Percentiles rank a stretch among this genome's conserved stretches.
phyloP scores from a whole-genome alignment of 2,113 vertebrate species.

The Oriolus oriolus region DNA sequence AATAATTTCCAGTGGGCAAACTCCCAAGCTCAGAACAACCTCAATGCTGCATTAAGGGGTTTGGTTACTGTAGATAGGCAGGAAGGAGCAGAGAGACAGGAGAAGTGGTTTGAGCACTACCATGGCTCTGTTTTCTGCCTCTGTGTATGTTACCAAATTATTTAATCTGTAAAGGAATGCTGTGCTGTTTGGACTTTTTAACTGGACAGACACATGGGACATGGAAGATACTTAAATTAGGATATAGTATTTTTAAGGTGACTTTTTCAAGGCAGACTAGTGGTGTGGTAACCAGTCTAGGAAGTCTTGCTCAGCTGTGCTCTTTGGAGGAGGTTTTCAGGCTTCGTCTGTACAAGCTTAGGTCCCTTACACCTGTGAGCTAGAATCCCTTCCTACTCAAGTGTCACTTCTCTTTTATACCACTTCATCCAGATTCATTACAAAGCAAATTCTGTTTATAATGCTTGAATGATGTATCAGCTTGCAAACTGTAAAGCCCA shows the following conservation, averaged over 20 bases:
- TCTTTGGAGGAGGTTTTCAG: neutral
- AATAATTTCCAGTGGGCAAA: neutral
- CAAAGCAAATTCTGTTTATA: neutral
- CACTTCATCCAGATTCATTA: neutral
- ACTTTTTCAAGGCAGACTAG: neutral
- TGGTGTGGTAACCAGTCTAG: neutral
- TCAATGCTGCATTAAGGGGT: constrained; percentile 6
- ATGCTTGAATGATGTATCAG: neutral
- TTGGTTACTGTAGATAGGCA: constrained; percentile 9
- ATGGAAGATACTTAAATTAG: neutral
- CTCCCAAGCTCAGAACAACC: neutral
- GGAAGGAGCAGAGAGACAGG: neutral
- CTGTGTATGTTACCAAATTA: neutral
- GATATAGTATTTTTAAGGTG: neutral
- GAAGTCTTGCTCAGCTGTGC: neutral
- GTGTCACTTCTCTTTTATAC: neutral
- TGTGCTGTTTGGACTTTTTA: neutral
- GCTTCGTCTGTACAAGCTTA: neutral
- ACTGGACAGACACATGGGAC: neutral
- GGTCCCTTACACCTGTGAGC: neutral
- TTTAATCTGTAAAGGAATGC: neutral
- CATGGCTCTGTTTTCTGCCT: neutral
- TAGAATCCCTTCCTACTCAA: neutral
- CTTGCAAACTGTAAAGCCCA: neutral
- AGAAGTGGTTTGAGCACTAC: neutral